Conservation (phyloP, 2,888 invertebrate species). For the Watsonalla cultraria region DNA sequence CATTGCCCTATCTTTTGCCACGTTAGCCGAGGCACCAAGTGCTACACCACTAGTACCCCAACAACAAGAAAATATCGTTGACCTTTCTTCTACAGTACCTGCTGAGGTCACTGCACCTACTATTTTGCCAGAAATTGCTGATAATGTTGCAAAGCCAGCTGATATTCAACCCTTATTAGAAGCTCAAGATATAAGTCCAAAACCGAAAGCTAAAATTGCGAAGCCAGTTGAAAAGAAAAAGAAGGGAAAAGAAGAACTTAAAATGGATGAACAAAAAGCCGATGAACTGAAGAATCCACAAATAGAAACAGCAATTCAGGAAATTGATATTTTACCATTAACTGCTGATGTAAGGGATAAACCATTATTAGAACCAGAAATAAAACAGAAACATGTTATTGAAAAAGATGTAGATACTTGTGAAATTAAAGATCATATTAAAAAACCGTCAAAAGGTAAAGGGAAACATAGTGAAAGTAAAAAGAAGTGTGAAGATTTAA, state of each 20-base stretch:
- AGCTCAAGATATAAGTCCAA: slow-evolving; percentile 25
- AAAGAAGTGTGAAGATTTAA: neutral
- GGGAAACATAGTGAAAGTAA: neutral
- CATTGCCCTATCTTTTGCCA: neutral
- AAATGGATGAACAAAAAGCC: neutral
- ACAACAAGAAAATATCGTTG: neutral
- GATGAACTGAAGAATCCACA: slow-evolving; percentile 3
- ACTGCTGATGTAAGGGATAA: neutral
- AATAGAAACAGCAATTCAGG: neutral
- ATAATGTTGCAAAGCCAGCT: neutral
- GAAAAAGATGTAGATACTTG: neutral
- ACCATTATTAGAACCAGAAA: neutral
- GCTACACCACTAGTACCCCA: neutral
- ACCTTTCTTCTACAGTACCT: neutral
- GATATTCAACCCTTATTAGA: too few species aligned
- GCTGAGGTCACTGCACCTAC: neutral
- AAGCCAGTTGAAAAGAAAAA: slow-evolving; percentile 61
- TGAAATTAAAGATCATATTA: too few species aligned
- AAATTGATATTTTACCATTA: slow-evolving; percentile 13
- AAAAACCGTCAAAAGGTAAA: neutral
- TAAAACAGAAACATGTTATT: neutral
- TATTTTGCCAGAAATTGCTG: slow-evolving; percentile 7
- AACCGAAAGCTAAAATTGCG: slow-evolving; percentile 53
- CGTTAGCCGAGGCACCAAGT: too few species aligned
- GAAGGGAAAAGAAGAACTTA: slow-evolving; percentile 29